Evolutionary conservation across 2,888 invertebrate genomes (phyloP), one percentile per base, ranked within the genome.

Genomic region (Petrophora chlorosata): DNA sequence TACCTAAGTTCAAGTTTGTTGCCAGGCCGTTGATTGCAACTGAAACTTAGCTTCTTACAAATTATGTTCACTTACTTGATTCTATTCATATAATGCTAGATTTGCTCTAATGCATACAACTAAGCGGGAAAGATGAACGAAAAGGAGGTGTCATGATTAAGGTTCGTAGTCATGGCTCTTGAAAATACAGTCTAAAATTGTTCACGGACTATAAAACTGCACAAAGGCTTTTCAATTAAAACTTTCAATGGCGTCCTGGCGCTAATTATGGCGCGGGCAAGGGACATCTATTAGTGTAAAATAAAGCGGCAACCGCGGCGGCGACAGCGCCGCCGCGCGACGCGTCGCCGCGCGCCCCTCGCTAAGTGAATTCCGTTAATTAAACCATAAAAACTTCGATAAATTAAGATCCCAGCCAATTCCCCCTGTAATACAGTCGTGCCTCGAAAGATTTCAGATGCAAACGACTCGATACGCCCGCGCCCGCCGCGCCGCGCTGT

Each of bases 351-450:
- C 52, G 52, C 67, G 59, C 68, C 69, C 65, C 68, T 59, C 57
- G 75, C 83, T 88, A 90, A 90, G 90, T 90, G 90, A 90, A 90
- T 91, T 90, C 89, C 85, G 90, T 90, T 91, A 91, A 91, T 91
- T 91, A 91, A 91, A 91, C 90, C 90, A 90, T 91, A 91, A 91
- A 91, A 91, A 91, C 84, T 90, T 90, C 90, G 82, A 90, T 91
- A 91, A 91, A 91, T 91, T 90, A 90, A 90, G 88, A 90, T 89
- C 85, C 82, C 82, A 83, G 87, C 86, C 90, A 80, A 87, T 90
- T 89, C 87, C 87, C 89, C 86, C 77, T 79, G 76, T 86, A 86
- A 87, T 88, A 88, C 78, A 84, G 83, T 79, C 79, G 70, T 70
- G 72, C 70, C 75, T 82, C 73, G 76, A 79, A 85, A 86, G 84